Evolutionary conservation across 2,113 vertebrate genomes (phyloP).

Genomic region (Ageneiosus marmoratus): DNA sequence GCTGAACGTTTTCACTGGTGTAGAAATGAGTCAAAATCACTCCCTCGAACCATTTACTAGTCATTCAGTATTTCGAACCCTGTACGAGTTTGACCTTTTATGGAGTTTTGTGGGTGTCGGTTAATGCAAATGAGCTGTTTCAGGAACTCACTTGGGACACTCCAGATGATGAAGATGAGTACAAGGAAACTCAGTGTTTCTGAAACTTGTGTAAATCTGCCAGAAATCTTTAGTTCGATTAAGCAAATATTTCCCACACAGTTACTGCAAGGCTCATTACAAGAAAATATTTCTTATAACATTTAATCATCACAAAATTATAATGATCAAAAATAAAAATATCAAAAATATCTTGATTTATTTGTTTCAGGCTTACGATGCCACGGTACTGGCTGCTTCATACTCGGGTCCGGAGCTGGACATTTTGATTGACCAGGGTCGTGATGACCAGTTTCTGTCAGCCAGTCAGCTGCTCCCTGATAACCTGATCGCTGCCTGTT

Average conservation of each 20-base stretch:
- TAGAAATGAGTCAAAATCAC: too few species aligned
- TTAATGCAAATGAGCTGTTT: neutral
- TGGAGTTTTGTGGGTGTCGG: neutral
- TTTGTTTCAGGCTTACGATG: constrained; percentile 81
- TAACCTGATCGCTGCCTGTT: constrained; percentile 91
- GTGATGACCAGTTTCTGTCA: constrained; percentile 90
- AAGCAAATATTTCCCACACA: neutral
- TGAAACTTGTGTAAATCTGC: neutral
- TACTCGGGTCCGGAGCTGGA: constrained; percentile 84
- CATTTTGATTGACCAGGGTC: constrained; percentile 93
- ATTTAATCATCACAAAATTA: neutral
- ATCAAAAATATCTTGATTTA: too few species aligned
- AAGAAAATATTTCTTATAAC: neutral
- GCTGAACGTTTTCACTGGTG: too few species aligned
- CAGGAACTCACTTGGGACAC: neutral
- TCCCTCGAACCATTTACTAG: neutral
- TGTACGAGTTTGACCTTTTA: neutral
- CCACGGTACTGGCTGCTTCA: constrained; percentile 79
- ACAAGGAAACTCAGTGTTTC: neutral
- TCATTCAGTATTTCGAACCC: neutral
- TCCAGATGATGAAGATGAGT: neutral
- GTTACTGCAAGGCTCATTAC: neutral
- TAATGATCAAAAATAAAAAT: too few species aligned
- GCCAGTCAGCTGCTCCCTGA: constrained; percentile 91
- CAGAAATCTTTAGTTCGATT: neutral